A percentile compares a stretch with the other conserved stretches of the same genome.
Conservation (phyloP, 92 coral and sea anemone species). For the Blastomussa wellsi region DNA sequence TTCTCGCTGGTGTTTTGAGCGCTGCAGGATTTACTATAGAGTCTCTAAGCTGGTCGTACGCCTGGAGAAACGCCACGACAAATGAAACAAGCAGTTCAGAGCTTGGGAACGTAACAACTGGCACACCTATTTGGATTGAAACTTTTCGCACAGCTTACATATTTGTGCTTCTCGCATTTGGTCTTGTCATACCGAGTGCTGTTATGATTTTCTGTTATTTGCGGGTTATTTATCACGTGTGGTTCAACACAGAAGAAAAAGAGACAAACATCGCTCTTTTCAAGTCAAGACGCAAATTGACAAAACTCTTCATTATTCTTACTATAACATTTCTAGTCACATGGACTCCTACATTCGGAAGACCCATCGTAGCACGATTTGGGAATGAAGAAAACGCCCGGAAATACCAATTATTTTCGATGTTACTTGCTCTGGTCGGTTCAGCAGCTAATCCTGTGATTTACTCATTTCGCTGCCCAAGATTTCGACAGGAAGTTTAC, state of each 20-base stretch:
- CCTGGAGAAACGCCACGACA: not conserved
- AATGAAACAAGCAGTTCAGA: not conserved
- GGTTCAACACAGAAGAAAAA: conserved; percentile 34
- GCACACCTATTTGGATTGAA: not conserved
- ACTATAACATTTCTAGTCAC: conserved; percentile 48
- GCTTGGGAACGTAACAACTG: not conserved
- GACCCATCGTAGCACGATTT: conserved; percentile 5
- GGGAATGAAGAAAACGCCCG: not conserved
- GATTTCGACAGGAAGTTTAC: conserved; percentile 25
- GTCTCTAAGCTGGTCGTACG: not conserved
- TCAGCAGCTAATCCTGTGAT: conserved; percentile 35
- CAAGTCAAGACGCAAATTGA: conserved; percentile 61
- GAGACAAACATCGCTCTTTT: conserved; percentile 46
- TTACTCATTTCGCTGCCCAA: conserved; percentile 32
- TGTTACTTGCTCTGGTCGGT: conserved; percentile 17
- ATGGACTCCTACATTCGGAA: conserved; percentile 52
- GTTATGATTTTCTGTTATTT: conserved; percentile 46
- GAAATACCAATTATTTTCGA: conserved; percentile 3
- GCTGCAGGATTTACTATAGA: not conserved
- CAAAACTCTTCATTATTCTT: conserved; percentile 54
- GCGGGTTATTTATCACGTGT: conserved; percentile 39
- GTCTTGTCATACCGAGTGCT: conserved; percentile 45
- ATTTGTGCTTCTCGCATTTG: conserved; percentile 22
- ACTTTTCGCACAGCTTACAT: not conserved
- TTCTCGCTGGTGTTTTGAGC: not conserved